Conservation (phyloP, 2,888 invertebrate genomes). For the Apodemia zela region DNA sequence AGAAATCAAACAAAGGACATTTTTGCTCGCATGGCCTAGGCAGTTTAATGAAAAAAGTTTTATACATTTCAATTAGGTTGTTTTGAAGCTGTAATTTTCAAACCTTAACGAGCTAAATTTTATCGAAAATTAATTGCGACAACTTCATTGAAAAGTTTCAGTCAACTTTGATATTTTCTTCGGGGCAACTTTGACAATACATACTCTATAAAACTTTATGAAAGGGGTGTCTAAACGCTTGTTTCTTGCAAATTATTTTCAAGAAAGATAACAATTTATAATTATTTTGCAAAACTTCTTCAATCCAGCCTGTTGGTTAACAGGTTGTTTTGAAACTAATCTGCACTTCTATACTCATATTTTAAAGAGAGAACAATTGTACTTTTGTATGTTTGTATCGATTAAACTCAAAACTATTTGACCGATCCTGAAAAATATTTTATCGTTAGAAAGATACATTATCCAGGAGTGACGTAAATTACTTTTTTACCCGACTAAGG, state of each 20-base stretch:
- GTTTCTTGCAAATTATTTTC: constrained; percentile 36
- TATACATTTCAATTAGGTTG: constrained; percentile 67
- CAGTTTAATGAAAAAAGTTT: constrained; percentile 72
- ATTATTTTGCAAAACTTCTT: constrained; percentile 4
- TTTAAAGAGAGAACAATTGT: no score
- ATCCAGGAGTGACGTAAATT: no score
- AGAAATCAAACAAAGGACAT: neutral
- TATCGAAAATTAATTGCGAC: constrained; percentile 79
- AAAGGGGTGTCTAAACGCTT: constrained; percentile 48
- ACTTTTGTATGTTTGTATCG: no score
- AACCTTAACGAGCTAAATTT: constrained; percentile 77
- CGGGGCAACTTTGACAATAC: constrained; percentile 58
- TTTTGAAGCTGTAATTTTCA: constrained; percentile 68
- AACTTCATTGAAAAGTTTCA: constrained; percentile 74
- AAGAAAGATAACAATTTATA: constrained; percentile 16
- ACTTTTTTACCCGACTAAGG: no score
- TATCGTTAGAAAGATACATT: no score
- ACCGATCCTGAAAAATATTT: no score
- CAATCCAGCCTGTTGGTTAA: constrained; percentile 5
- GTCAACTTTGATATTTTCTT: constrained; percentile 66
- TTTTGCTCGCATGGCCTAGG: constrained; percentile 21
- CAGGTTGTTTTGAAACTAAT: neutral
- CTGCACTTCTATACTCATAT: no score
- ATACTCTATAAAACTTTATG: constrained; percentile 47
- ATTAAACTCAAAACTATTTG: no score